Conservation (phyloP, 92 coral and sea anemone species). For the Palythoa caribaeorum region DNA sequence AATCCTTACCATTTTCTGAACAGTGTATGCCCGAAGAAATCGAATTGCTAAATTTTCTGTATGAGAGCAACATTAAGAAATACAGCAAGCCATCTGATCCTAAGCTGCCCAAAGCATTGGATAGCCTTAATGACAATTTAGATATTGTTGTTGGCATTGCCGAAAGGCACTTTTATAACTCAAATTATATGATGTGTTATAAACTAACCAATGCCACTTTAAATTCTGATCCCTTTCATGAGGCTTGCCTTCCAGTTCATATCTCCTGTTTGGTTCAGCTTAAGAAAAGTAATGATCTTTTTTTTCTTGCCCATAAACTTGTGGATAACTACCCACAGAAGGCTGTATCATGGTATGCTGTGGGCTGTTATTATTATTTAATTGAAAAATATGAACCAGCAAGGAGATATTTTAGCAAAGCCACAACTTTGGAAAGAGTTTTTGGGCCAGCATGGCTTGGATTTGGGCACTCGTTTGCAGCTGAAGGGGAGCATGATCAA, state of each 20-base stretch:
- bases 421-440: slow-evolving; percentile 85
- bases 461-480: slow-evolving; percentile 99
- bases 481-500: slow-evolving; percentile 99
- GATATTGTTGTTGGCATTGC: slow-evolving; percentile 94
- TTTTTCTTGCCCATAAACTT: slow-evolving; percentile 91
- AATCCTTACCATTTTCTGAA: slow-evolving; percentile 83
- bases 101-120: slow-evolving; percentile 81
- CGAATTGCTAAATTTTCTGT: slow-evolving; percentile 82
- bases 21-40: slow-evolving; percentile 93
- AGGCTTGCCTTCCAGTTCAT: slow-evolving; percentile 91
- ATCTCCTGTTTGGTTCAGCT: slow-evolving; percentile 96
- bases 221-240: slow-evolving; percentile 88
- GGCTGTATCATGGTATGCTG: slow-evolving; percentile 99
- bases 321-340: slow-evolving; percentile 97
- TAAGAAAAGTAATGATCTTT: slow-evolving; percentile 92
- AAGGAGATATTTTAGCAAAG: slow-evolving; percentile 94
- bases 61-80: slow-evolving; percentile 86
- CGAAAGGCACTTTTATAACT: slow-evolving; percentile 93
- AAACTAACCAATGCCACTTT: slow-evolving; percentile 88
- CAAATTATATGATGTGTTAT: slow-evolving; percentile 76
- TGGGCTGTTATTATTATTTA: slow-evolving; percentile 94
- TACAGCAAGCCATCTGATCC: slow-evolving; percentile 86
- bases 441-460: slow-evolving; percentile 99
- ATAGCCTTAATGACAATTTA: slow-evolving; percentile 86
- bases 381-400: slow-evolving; percentile 97